Evolutionary conservation across 2,888 invertebrate species (phyloP).

Genomic region (Limnephilus auricula): DNA sequence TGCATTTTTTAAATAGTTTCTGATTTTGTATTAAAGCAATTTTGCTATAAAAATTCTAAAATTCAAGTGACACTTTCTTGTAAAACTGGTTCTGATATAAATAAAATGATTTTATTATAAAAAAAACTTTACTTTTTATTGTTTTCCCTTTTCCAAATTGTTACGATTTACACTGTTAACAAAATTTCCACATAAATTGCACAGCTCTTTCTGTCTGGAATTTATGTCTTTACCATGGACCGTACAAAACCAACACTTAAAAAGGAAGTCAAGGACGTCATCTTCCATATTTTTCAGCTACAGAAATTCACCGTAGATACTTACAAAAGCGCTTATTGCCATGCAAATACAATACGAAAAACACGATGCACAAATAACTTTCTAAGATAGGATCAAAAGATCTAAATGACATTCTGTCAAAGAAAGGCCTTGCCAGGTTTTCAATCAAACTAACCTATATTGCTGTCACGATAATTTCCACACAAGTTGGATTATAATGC

Average conservation of each 20-base stretch:
- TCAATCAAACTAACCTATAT: neutral
- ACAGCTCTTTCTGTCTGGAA: neutral
- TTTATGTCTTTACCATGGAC: neutral
- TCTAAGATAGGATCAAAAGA: too few species aligned
- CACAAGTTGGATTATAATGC: neutral
- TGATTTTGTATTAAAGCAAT: neutral
- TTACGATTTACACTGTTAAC: too few species aligned
- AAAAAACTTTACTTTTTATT: neutral
- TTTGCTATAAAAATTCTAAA: neutral
- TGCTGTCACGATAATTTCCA: neutral
- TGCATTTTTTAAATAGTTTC: neutral
- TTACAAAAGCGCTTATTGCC: too few species aligned
- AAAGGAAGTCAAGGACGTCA: too few species aligned
- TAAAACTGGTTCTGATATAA: neutral
- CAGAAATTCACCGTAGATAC: neutral
- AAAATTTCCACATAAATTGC: neutral
- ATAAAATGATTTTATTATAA: neutral
- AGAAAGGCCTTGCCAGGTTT: too few species aligned
- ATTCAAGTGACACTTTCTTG: neutral
- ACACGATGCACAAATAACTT: too few species aligned
- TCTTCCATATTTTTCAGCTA: neutral
- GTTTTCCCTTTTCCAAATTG: neutral
- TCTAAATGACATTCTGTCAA: too few species aligned
- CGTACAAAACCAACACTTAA: too few species aligned
- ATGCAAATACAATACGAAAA: too few species aligned